phyloP scores from a whole-genome alignment of 2,113 vertebrate species.

The Morone chrysops region DNA sequence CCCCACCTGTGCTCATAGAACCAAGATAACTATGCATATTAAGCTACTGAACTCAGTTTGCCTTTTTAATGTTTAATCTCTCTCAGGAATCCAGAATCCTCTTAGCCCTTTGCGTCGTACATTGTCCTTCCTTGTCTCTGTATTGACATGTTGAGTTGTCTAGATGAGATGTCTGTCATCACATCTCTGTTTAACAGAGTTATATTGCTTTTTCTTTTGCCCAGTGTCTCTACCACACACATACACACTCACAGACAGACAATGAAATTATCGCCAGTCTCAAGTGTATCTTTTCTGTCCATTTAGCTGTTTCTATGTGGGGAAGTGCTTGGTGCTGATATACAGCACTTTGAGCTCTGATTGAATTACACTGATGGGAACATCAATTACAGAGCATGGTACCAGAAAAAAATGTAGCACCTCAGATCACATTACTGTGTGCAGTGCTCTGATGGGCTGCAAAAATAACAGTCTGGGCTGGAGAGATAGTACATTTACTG shows the following conservation, averaged over 20 bases:
- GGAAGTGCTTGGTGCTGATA: slow-evolving; percentile 76
- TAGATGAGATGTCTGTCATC: slow-evolving; percentile 46
- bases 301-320: slow-evolving; percentile 74
- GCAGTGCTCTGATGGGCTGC: slow-evolving; percentile 33
- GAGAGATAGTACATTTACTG: background rate
- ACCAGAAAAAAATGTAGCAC: slow-evolving; percentile 46
- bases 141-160: slow-evolving; percentile 38
- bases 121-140: slow-evolving; percentile 8
- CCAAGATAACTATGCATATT: background rate
- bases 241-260: slow-evolving; percentile 40
- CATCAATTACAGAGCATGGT: slow-evolving; percentile 72
- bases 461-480: slow-evolving; percentile 30
- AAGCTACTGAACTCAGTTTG: background rate
- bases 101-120: background rate
- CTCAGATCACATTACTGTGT: slow-evolving; percentile 64
- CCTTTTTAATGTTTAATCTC: background rate
- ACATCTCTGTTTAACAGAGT: slow-evolving; percentile 50
- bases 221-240: slow-evolving; percentile 13
- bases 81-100: slow-evolving; percentile 3
- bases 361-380: slow-evolving; percentile 82
- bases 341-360: slow-evolving; percentile 77
- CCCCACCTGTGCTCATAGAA: background rate
- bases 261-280: slow-evolving; percentile 73
- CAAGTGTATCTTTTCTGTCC: slow-evolving; percentile 80
- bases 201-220: slow-evolving; percentile 35